Base-by-base conservation (phyloP, 2,797 vertebrate genomes). In the Antrozous pallidus region DNA sequence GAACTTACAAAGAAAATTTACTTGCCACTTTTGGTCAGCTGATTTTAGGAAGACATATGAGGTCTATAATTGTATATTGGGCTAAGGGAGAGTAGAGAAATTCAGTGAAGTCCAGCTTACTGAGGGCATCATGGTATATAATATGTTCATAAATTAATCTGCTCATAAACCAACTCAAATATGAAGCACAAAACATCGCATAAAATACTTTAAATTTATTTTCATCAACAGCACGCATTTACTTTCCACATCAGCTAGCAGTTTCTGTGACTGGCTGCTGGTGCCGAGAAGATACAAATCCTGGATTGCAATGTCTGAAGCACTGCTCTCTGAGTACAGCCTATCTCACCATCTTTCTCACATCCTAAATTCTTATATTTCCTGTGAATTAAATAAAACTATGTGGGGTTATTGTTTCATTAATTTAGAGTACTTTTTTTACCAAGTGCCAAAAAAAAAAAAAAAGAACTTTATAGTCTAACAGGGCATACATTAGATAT, bases 1-100 rank as follows among this genome's bases (percentile, higher is more conserved):
- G 70, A 94, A 95, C 40, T 95, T 85, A 93, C 67, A 88, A 90
- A 69, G 88, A 93, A 92, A 96, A 95, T 90, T 58, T 90, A 97
- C 94, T 61, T 94, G 73, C 84, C 78, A 83, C 88, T 94, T 97
- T 93, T 90, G 94, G 84, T 96, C 89, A 96, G 84, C 81, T 5
- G 6, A 93, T 90, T 95, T 96, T 79, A 90, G 87, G 91, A 96
- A 89, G 91, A 94, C 73, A 82, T 90, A 93, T 33, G 90, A 88
- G 81, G 80, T 90, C 80, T 91, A 79, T 65, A 77, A 77, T 47
- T 81, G 26, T n/a, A 8, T 33, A 74, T 16, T 0, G 5, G 75
- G 42, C 79, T 94, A 92, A 87, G 0, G 0, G 47, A 92, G 65
- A 80, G 71, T 93, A 93, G 0, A 81, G 77, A 90, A 92, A 86